Evolutionary conservation across 2,797 vertebrate species (phyloP).

Genomic region (Botia almorhae): DNA sequence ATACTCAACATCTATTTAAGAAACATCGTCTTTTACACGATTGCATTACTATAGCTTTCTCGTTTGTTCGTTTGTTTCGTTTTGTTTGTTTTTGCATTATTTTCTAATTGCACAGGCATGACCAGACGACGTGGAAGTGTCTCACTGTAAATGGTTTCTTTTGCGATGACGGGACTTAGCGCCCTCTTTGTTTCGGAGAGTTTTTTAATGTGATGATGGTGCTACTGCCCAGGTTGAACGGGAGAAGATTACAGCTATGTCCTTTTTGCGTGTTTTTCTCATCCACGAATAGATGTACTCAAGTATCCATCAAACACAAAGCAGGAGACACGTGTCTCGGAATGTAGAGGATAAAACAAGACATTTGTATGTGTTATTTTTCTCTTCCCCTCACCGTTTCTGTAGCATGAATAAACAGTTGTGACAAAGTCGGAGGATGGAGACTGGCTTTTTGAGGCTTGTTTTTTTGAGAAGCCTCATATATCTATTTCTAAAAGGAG

Average conservation of each 20-base stretch:
- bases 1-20: constrained; percentile 76
- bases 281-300: constrained; percentile 54
- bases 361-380: constrained; percentile 56
- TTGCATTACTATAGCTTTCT: constrained; percentile 75
- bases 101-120: constrained; percentile 61
- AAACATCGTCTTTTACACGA: constrained; percentile 78
- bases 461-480: constrained; percentile 67
- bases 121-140: constrained; percentile 54
- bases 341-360: constrained; percentile 55
- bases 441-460: constrained; percentile 56
- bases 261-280: constrained; percentile 34
- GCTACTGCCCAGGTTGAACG: constrained; percentile 55
- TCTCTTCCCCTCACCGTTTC: constrained; percentile 54
- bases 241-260: constrained; percentile 34
- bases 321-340: constrained; percentile 50
- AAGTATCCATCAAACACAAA: constrained; percentile 56
- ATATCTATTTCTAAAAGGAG: constrained; percentile 73
- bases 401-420: constrained; percentile 60
- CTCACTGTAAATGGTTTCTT: constrained; percentile 54
- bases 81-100: constrained; percentile 54
- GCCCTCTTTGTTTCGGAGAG: constrained; percentile 35
- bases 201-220: constrained; percentile 59
- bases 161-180: constrained; percentile 36
- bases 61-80: constrained; percentile 53
- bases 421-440: constrained; percentile 47